Evolutionary conservation across 1,140 invertebrate species (phyloP).

Genomic region (Aphelinus certus): DNA sequence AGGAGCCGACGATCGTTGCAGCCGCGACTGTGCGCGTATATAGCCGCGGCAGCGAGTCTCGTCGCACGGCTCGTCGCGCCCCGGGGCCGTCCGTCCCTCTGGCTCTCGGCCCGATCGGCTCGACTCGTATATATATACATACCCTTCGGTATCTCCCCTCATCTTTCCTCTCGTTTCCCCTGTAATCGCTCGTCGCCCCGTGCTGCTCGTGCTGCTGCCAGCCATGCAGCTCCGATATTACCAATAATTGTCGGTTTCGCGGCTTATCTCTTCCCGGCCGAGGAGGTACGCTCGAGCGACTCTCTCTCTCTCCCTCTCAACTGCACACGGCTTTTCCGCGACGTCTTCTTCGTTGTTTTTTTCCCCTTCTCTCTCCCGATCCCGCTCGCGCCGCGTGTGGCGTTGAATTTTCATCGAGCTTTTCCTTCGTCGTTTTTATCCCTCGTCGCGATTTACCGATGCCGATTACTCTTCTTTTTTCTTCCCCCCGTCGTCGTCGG

Average conservation of each 20-base stretch:
- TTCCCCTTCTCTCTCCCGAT: neutral
- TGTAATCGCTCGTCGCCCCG: constrained; percentile 34
- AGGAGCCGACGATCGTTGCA: constrained; percentile 11
- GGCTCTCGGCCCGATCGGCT: neutral
- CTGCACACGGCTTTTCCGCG: neutral
- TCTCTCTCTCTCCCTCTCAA: constrained; percentile 2
- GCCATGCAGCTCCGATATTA: constrained; percentile 58
- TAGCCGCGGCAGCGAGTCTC: too few species aligned
- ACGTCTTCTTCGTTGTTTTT: constrained; percentile 1
- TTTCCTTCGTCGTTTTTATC: too few species aligned
- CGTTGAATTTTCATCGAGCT: too few species aligned
- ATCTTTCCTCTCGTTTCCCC: constrained; percentile 37
- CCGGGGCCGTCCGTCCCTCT: neutral
- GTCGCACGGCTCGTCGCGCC: too few species aligned
- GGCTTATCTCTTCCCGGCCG: constrained; percentile 52
- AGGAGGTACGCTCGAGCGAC: neutral
- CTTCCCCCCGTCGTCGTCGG: too few species aligned
- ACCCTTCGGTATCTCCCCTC: constrained; percentile 21
- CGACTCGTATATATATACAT: too few species aligned
- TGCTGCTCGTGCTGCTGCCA: constrained; percentile 37
- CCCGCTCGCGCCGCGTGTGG: too few species aligned
- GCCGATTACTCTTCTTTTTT: neutral
- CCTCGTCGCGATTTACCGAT: constrained; percentile 5
- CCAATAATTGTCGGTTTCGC: constrained; percentile 61
- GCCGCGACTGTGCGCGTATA: too few species aligned